phyloP scores from a whole-genome alignment of 2,113 vertebrate species.

The Anarrhichthys ocellatus region DNA sequence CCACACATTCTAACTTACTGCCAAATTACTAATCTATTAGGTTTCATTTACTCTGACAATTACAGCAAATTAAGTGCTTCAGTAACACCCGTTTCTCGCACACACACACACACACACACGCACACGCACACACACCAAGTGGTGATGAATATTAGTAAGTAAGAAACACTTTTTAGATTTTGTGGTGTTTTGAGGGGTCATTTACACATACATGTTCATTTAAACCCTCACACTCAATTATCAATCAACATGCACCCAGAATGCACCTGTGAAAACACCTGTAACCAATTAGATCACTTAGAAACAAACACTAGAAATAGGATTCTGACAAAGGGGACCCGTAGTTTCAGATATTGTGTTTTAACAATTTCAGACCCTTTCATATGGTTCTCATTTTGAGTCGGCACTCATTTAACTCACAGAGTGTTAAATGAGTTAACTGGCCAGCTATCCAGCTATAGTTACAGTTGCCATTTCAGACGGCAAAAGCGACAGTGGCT shows the following conservation, averaged over 20 bases:
- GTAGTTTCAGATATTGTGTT: background rate
- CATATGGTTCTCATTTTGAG: too few relatives aligned
- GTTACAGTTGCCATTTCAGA: background rate
- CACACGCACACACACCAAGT: background rate
- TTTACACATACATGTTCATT: background rate
- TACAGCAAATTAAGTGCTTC: conserved; percentile 37
- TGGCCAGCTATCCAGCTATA: too few relatives aligned
- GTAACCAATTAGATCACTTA: too few relatives aligned
- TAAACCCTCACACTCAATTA: too few relatives aligned
- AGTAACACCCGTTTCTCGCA: conserved; percentile 7
- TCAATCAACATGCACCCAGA: too few relatives aligned
- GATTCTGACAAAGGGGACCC: background rate
- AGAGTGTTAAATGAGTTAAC: too few relatives aligned
- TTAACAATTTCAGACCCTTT: too few relatives aligned
- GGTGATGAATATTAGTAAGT: too few relatives aligned
- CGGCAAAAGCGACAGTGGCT: background rate
- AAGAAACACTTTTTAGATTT: background rate
- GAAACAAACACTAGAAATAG: too few relatives aligned
- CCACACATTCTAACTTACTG: conserved; percentile 65
- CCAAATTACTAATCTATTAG: conserved; percentile 73
- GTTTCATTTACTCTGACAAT: conserved; percentile 62
- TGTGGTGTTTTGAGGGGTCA: background rate
- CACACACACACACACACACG: background rate
- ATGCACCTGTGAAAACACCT: too few relatives aligned
- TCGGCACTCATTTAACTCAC: too few relatives aligned